A percentile compares a stretch with the other conserved stretches of the same genome.
These are phyloP conservation scores for Benitochromis conjunctus DNA, from an alignment of 2,113 vertebrate genomes.

Conservation along the genomic window DNA sequence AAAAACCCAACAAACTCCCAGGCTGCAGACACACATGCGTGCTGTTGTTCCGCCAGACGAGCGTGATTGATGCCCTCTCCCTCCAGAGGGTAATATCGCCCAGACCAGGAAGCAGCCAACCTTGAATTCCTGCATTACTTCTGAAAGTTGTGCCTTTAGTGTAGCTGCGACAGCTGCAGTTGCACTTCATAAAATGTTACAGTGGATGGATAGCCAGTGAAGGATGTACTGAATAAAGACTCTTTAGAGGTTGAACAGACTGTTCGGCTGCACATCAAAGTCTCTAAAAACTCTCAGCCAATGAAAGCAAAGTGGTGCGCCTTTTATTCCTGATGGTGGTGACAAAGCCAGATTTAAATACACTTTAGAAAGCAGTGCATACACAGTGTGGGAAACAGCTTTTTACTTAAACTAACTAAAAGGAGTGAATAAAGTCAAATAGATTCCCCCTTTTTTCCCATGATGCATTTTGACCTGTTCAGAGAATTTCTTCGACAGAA, in stretches of 20 bases:
- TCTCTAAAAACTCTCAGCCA: conserved; percentile 1
- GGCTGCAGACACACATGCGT: neutral
- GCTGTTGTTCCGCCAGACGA: conserved; percentile 42
- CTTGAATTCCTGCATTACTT: conserved; percentile 60
- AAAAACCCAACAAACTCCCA: neutral
- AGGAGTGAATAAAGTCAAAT: neutral
- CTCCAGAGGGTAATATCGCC: conserved; percentile 57
- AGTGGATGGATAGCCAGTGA: conserved; percentile 54
- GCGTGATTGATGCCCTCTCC: conserved; percentile 54
- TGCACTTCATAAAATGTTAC: conserved; percentile 63
- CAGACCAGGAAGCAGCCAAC: conserved; percentile 58
- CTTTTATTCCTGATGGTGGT: neutral
- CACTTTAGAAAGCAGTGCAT: neutral
- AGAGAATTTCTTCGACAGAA: neutral
- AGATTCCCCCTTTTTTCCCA: too few species aligned
- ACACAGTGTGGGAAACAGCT: neutral
- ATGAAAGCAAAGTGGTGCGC: neutral
- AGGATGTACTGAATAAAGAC: conserved; percentile 53
- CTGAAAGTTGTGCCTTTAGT: conserved; percentile 37
- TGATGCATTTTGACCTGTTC: neutral
- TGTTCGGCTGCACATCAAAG: conserved; percentile 38
- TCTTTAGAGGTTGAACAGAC: conserved; percentile 52
- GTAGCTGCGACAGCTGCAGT: conserved; percentile 41
- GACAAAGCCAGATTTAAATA: neutral
- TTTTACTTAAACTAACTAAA: neutral